Base-by-base conservation (phyloP, 2,888 invertebrate species). In the Platycheirus albimanus region DNA sequence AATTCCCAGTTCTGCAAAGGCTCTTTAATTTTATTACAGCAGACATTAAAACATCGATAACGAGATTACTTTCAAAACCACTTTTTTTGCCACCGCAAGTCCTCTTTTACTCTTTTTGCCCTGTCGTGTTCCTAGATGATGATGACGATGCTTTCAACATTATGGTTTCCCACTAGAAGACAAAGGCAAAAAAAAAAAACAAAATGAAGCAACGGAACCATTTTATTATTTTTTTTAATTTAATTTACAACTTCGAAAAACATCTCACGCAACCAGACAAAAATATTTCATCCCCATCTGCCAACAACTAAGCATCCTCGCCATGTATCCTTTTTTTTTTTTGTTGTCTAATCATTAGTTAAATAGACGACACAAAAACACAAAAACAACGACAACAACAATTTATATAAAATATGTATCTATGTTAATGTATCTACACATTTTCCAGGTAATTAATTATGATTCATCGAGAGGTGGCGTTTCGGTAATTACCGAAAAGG, bases 401-500 rank as follows among this genome's bases (percentile, higher is more conserved):
- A 36, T 61, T 30, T 61, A 43, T 61, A 43, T 45, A 41, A 51
- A 19, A 64, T 41, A 58, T 30, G 30, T 61, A 61, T 61, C 43
- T 45, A 8, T 45, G 61, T 45, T 61, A 45, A 61, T 61, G 41
- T 41, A 49, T 75, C 51, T 71, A 28, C 28, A 58, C 67, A 75
- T 76, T 81, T 91, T 91, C 71, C 92, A 94, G 94, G 94, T 94
- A 88, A 94, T 95, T 91, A 95, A 95, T 92, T 95, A 95, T 91
- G 95, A 95, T 92, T 95, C 95, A 87, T 93, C 93, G 87, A 93
- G 95, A 87, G 95, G 95, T 85, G 95, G 95, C 66, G 94, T 95
- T 87, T 95, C 94, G 87, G 94, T 95, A 87, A 94, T 95, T 90
- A 95, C 95, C 78, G 95, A 95, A 90, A 95, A 95, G 91, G 95